Evolutionary conservation across 2,888 invertebrate genomes (phyloP), one percentile per base, ranked within the genome.

Genomic region (Pandemis corylana): DNA sequence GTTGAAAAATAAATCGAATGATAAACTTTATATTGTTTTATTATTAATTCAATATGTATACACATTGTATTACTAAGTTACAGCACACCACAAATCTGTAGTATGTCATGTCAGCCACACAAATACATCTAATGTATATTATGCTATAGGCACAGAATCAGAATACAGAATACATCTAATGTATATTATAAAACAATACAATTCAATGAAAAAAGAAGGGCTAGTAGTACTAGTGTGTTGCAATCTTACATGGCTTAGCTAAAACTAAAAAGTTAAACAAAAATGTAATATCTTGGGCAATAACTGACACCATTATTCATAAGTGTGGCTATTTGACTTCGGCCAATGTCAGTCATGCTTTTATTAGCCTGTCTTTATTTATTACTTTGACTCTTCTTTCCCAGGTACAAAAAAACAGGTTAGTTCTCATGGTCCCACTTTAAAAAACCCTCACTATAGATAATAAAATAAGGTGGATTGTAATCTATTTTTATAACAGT

Each of bases 1-100:
- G 88, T 89, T 89, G 84, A 80, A 81, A 82, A 86, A 87, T 89
- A 89, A 90, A 90, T 79, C 84, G 80, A 86, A 83, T 84, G 78
- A 86, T 82, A 83, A 82, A 78, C 75, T 73, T 70, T 76, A 56
- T 15, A 51, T 72, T 10, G 71, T 79, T 79, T 36, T 36, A 36
- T 36, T 72, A 75, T 77, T 81, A 77, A 36, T 77, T 79, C 41
- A 46, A 59, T 53, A 7, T 36, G 59, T 59, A 70, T 74, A 66
- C 42, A 70, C 51, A 42, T 44, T 15, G 42, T 36, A 36, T 36
- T 36, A 36, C 28, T 36, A 36, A 36, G 28, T 36, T 36, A 36
- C 28, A 49, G 49, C 49, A 10, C 49, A 49, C 20, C 20, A 56
- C 9, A 56, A 56, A 13, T 56, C 56, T 5, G n/a, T n/a, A 56